Evolutionary conservation across 2,113 vertebrate genomes (phyloP).

Genomic region (Ciconia stormi): DNA sequence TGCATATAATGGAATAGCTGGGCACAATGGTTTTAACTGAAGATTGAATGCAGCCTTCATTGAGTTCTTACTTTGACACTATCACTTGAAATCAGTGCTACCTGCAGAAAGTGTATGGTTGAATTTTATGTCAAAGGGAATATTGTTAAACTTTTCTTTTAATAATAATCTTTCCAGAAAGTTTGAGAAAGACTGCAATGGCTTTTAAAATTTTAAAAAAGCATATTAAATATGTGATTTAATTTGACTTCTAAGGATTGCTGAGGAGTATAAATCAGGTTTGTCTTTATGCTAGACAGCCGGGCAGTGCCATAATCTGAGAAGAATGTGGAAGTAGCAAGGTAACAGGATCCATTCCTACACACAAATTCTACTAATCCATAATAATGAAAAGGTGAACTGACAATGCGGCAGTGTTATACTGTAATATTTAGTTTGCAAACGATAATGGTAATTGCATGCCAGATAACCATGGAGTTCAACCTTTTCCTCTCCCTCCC

Average conservation of each 20-base stretch:
- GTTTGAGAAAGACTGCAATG: neutral
- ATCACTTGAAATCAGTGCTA: conserved; percentile 60
- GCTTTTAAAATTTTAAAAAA: neutral
- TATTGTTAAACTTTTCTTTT: neutral
- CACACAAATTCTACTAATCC: neutral
- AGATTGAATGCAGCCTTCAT: conserved; percentile 53
- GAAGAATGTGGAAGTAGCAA: neutral
- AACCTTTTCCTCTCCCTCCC: neutral
- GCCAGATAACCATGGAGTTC: neutral
- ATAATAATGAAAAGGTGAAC: neutral
- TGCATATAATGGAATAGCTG: conserved; percentile 51
- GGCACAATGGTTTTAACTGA: conserved; percentile 50
- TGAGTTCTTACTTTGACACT: conserved; percentile 65
- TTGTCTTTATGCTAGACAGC: neutral
- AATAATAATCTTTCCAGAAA: neutral
- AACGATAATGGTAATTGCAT: neutral
- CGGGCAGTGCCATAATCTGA: neutral
- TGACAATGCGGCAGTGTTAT: neutral
- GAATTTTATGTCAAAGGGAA: conserved; percentile 39
- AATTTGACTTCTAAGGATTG: neutral
- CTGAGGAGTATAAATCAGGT: neutral
- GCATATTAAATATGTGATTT: neutral
- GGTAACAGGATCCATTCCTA: neutral
- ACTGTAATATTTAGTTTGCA: neutral
- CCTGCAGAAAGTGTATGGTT: conserved; percentile 54